phyloP scores from a whole-genome alignment of 2,888 invertebrate species.

The Nomada ferruginata region DNA sequence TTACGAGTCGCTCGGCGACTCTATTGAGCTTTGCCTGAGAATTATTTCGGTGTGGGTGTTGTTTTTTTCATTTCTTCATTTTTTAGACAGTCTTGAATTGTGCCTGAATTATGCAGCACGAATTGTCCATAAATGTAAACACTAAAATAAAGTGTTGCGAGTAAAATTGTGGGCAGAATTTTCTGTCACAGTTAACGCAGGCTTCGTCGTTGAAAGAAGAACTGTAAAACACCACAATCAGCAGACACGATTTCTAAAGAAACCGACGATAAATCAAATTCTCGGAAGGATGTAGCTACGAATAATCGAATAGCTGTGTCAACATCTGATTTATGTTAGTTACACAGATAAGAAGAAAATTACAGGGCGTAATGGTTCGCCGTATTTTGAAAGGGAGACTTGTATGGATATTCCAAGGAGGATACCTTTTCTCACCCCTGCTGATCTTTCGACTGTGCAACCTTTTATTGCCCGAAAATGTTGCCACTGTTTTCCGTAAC shows the following conservation, averaged over 20 bases:
- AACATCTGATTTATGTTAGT: neutral
- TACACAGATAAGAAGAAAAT: constrained; percentile 1
- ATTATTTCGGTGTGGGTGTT: neutral
- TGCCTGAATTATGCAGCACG: no score
- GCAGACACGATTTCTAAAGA: neutral
- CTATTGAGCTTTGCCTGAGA: neutral
- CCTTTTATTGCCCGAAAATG: constrained; percentile 32
- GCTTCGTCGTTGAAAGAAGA: no score
- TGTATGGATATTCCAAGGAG: neutral
- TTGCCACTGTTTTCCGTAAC: constrained; percentile 63
- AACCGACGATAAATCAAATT: neutral
- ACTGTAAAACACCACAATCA: no score
- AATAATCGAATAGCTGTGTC: neutral
- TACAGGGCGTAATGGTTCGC: neutral
- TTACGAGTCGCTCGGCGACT: neutral
- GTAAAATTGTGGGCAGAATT: no score
- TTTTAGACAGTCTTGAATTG: no score
- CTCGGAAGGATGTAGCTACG: neutral
- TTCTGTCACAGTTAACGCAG: no score
- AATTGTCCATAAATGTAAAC: no score
- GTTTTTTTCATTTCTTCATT: no score
- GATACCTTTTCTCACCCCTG: constrained; percentile 18
- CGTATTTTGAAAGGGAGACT: neutral
- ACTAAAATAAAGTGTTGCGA: no score
- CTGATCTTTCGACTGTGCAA: constrained; percentile 18